Conservation (phyloP, 2,797 vertebrate genomes). For the Cyprinella venusta region DNA sequence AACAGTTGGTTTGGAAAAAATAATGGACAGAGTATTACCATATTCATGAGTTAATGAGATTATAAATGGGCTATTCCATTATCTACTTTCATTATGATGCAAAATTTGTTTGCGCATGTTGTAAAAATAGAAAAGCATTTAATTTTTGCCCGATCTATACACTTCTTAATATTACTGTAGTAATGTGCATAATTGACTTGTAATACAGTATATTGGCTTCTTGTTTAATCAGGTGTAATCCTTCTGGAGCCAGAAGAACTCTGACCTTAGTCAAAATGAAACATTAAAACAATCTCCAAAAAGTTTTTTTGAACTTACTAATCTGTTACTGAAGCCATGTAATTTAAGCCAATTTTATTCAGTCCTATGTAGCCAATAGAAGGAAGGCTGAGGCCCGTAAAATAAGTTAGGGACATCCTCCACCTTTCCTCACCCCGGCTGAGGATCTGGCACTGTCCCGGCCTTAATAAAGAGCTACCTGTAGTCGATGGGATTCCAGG, state of each 20-base stretch:
- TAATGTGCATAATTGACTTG: constrained; percentile 8
- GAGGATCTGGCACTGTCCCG: constrained; percentile 8
- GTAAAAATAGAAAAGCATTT: no score
- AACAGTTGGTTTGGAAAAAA: no score
- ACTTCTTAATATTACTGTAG: background rate
- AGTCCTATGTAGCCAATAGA: constrained; percentile 31
- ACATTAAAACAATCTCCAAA: constrained; percentile 14
- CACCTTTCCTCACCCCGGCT: background rate
- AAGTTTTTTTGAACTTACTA: constrained; percentile 26
- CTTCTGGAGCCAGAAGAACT: no score
- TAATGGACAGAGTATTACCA: no score
- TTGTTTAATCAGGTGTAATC: no score
- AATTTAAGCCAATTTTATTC: constrained; percentile 1
- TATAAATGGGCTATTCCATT: no score
- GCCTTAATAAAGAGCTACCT: background rate
- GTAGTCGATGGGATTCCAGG: background rate
- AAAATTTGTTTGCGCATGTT: no score
- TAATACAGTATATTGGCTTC: no score
- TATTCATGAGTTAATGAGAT: no score
- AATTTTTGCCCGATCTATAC: no score
- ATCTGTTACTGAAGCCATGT: background rate
- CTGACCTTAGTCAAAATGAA: constrained; percentile 35
- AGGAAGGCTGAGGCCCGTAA: constrained; percentile 34
- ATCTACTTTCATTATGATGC: no score
- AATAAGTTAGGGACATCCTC: background rate